Evolutionary conservation across 2,888 invertebrate genomes (phyloP).

Genomic region (Thera obeliscata): DNA sequence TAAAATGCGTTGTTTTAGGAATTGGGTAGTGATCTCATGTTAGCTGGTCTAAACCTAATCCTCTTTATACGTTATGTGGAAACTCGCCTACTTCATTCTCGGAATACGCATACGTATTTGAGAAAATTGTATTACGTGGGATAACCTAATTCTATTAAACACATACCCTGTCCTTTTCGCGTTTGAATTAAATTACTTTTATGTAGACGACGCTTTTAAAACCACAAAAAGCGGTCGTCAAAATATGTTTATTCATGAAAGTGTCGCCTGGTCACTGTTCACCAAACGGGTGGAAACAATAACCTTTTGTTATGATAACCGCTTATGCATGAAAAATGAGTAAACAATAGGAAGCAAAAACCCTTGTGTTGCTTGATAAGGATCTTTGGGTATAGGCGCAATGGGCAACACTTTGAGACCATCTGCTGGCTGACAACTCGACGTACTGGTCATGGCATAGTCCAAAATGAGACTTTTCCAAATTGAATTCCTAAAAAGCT

Average conservation of each 20-base stretch:
- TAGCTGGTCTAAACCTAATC: background rate
- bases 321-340: background rate
- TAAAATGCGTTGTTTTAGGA: background rate
- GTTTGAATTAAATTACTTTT: slow-evolving; percentile 11
- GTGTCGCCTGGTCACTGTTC: background rate
- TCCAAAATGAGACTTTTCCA: too few species aligned
- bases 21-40: background rate
- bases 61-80: background rate
- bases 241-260: slow-evolving; percentile 5
- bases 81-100: background rate
- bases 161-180: background rate
- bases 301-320: slow-evolving; percentile 4
- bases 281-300: background rate
- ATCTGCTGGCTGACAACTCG: too few species aligned
- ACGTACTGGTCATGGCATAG: too few species aligned
- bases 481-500: too few species aligned
- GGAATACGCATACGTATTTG: background rate
- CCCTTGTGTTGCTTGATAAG: background rate
- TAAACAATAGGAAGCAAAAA: background rate
- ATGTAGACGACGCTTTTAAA: slow-evolving; percentile 2
- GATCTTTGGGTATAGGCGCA: too few species aligned
- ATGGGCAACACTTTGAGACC: too few species aligned
- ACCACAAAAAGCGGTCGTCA: slow-evolving; percentile 1
- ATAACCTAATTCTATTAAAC: slow-evolving; percentile 4
- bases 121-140: background rate